Base-by-base conservation (phyloP, 1,140 invertebrate species). In the Maconellicoccus hirsutus region DNA sequence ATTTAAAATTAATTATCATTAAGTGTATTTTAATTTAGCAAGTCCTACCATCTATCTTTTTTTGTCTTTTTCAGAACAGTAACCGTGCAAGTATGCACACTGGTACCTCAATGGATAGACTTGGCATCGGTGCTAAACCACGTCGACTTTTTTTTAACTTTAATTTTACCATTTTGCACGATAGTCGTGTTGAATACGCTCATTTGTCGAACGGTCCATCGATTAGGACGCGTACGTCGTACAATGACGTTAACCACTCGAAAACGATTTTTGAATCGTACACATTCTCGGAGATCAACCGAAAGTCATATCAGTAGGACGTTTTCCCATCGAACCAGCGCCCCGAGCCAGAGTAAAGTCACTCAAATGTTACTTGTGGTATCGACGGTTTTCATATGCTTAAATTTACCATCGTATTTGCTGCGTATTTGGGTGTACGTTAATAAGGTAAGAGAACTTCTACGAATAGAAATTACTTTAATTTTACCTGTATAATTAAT, bases 351-450 rank as follows among this genome's bases (percentile, higher is more conserved):
- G 75, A 79, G 82, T 3, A 89, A 87, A 76, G 85, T 92, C 12
- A 93, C 89, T 1, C 87, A 89, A 77, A 92, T 92, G 87, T 81
- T 93, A 12, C 81, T 94, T 0, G 80, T 92, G 22, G 89, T 92
- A 7, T 91, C 90, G 0, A 86, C 86, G 1, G 87, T 89, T 0
- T 94, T 92, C 78, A 84, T 93, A 0, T 81, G 85, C 29, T 81
- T 93, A 22, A 93, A 93, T 80, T 77, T 92, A 19, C 91, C 91
- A 0, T 86, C 86, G 26, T 89, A 86, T 77, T 81, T 84, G 59
- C 80, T 89, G 72, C 79, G 87, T 69, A 77, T 88, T 25, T 75
- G 83, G 70, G 82, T 84, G 19, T 86, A 72, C 69, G 61, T 86
- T 75, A 79, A 83, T 69, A 79, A 83, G 79, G 85, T 86, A 26